Evolutionary conservation across 2,888 invertebrate species (phyloP).

Genomic region (Clivina fossor): DNA sequence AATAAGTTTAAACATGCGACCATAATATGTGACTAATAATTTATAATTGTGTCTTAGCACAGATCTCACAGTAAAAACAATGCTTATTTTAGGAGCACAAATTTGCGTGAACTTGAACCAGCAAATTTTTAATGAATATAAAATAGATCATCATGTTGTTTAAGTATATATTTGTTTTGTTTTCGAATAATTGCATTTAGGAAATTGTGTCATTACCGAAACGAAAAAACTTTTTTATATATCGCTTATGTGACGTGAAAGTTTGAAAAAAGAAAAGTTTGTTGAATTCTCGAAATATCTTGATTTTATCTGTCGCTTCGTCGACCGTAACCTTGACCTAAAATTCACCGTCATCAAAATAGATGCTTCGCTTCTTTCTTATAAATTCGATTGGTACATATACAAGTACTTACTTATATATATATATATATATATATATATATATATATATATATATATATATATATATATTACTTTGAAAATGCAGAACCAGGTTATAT

Average conservation of each 20-base stretch:
- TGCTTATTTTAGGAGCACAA: too few relatives aligned
- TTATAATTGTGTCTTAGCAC: too few relatives aligned
- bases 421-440: background rate
- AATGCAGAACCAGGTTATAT: background rate
- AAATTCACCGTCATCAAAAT: constrained; percentile 1
- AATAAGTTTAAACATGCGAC: too few relatives aligned
- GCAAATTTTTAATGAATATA: too few relatives aligned
- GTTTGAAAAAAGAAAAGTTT: background rate
- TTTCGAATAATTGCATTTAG: background rate
- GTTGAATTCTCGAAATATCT: background rate
- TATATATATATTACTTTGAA: background rate
- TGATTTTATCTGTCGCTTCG: background rate
- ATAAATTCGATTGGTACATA: background rate
- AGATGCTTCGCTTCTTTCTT: background rate
- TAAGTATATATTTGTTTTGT: background rate
- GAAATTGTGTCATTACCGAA: background rate
- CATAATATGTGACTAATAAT: too few relatives aligned
- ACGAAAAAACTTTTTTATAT: background rate
- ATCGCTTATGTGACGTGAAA: background rate
- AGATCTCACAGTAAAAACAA: too few relatives aligned
- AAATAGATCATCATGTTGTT: background rate
- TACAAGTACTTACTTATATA: background rate
- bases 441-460: constrained; percentile 1
- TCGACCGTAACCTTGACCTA: constrained; percentile 5
- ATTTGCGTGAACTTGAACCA: too few relatives aligned